Evolutionary conservation across 2,113 vertebrate species (phyloP), one percentile per base, ranked within the genome.

Genomic region (Isichthys henryi): DNA sequence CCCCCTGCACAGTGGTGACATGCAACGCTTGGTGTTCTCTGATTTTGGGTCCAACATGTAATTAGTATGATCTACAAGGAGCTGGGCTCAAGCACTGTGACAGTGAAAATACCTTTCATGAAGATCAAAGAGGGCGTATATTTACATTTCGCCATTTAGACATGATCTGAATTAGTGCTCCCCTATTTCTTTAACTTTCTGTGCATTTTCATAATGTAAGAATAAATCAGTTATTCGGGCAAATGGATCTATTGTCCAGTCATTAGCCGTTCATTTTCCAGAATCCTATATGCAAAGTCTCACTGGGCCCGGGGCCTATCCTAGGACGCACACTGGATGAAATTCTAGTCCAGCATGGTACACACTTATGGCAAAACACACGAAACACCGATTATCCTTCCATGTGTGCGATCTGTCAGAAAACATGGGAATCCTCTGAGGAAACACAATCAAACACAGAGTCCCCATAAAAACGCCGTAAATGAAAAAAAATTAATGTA

Each of bases 1-100:
- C 62, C 39, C 91, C 90, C 95, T 94, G 95, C 93, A 93, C 93
- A 94, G 92, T 93, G 94, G 94, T 94, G 93, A 92, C 93, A 92
- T n/a, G 94, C 93, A 90, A 91, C 90, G 91, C 91, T 88, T 92
- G 90, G 62, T 35, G 86, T 53, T 49, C 23, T 21, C 50, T 27
- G 13, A 49, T 90, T 48, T 17, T n/a, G 70, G 46, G n/a, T 23
- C 83, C 87, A 70, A 31, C 49, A 15, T 86, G 66, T 13, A 80
- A 87, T 90, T 90, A 35, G 85, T 11, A 35, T 31, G 53, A 88
- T 66, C 46, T 48, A 31, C 46, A 88, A 66, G 87, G 66, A 58
- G 43, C 15, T 19, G 48, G 43, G 5, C 62, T 66, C 56, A 48
- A 58, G 62, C 56, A 27, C 45, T 11, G 52, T 35, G 17, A 23